Evolutionary conservation across 1,140 invertebrate genomes (phyloP).

Genomic region (Apis florea): DNA sequence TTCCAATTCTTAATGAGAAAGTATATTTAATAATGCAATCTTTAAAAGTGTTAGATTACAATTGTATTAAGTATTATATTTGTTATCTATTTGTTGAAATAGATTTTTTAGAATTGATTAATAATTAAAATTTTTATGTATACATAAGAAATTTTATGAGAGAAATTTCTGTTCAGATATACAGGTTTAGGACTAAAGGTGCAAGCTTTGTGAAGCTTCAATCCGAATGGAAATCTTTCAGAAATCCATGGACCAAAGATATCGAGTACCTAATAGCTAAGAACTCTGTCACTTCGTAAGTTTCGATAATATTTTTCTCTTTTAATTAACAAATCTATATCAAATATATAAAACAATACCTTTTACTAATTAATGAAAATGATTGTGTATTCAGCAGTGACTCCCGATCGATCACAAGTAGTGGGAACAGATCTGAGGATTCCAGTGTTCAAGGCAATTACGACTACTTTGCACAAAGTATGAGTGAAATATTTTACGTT

Average conservation of each 20-base stretch:
- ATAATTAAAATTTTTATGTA: too few relatives aligned
- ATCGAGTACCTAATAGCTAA: conserved; percentile 93
- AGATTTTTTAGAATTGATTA: too few relatives aligned
- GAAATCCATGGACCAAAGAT: conserved; percentile 96
- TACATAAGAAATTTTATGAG: too few relatives aligned
- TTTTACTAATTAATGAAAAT: conserved; percentile 1
- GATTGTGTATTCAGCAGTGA: conserved; percentile 75
- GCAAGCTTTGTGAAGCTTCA: conserved; percentile 87
- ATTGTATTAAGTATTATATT: too few relatives aligned
- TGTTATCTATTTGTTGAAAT: too few relatives aligned
- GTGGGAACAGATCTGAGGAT: conserved; percentile 77
- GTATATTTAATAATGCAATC: too few relatives aligned
- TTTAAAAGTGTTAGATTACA: too few relatives aligned
- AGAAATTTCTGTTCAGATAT: conserved; percentile 79
- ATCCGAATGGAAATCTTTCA: conserved; percentile 93
- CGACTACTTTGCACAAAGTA: conserved; percentile 83
- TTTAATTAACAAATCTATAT: background rate
- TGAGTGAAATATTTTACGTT: conserved; percentile 71
- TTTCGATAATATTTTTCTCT: background rate
- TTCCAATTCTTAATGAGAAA: too few relatives aligned
- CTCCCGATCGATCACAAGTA: conserved; percentile 80
- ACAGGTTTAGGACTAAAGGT: conserved; percentile 90
- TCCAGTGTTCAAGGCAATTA: conserved; percentile 81
- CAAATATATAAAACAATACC: background rate
- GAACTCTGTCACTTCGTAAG: conserved; percentile 88